A percentile compares a stretch with the other conserved stretches of the same genome.
These are phyloP conservation scores for Perizoma affinitatum DNA, from an alignment of 2,888 invertebrate genomes.

Conservation along the genomic window DNA sequence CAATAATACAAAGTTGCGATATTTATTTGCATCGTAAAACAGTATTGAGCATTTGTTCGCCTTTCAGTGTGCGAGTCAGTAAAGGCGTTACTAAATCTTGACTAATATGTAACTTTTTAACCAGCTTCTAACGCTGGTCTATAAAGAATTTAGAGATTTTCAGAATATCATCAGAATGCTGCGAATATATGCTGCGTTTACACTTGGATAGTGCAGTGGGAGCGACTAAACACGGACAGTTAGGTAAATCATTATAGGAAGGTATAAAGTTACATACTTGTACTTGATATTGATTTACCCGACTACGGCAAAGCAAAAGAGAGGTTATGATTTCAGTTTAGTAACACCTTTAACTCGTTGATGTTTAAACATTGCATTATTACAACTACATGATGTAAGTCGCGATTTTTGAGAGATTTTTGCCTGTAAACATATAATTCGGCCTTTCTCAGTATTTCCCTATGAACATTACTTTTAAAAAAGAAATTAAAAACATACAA, in stretches of 20 bases:
- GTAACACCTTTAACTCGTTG: conserved; percentile 33
- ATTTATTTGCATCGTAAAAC: no score
- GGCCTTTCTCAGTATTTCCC: conserved; percentile 74
- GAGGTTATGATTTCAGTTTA: conserved; percentile 3
- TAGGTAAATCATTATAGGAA: no score
- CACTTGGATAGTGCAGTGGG: background rate
- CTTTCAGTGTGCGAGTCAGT: conserved; percentile 36
- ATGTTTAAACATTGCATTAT: conserved; percentile 63
- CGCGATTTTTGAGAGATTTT: conserved; percentile 75
- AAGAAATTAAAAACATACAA: conserved; percentile 40
- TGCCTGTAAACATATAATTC: conserved; percentile 82
- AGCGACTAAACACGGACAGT: no score
- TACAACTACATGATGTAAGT: conserved; percentile 77
- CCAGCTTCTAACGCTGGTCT: no score
- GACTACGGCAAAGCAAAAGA: no score
- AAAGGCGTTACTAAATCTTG: conserved; percentile 33
- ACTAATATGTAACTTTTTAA: conserved; percentile 2
- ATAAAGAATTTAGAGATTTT: no score
- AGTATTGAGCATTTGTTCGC: conserved; percentile 11
- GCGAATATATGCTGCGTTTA: background rate
- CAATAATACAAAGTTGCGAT: conserved; percentile 10
- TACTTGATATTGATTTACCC: background rate
- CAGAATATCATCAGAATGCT: no score
- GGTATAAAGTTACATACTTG: conserved; percentile 5
- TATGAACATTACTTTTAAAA: conserved; percentile 54